Evolutionary conservation across 35 echinoderm and acorn worm genomes (phyloP).

Genomic region (Stichopus chloronotus): DNA sequence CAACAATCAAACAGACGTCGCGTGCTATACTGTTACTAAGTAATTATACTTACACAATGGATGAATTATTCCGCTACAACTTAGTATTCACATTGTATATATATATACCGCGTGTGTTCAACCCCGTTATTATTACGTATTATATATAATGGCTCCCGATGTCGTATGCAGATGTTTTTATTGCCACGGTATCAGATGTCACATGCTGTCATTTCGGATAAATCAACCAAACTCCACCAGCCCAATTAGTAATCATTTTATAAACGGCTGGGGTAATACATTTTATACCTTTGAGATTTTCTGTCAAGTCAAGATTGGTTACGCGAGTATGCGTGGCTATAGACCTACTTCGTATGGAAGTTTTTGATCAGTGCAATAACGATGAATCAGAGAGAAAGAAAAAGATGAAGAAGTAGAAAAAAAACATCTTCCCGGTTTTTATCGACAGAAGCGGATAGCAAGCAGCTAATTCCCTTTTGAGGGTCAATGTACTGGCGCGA

Average conservation of each 20-base stretch:
- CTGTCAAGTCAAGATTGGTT: not conserved
- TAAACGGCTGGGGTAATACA: constrained; percentile 23
- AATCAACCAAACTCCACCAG: not conserved
- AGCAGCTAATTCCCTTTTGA: constrained; percentile 10
- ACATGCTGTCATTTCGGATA: not conserved
- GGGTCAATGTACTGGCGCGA: constrained; percentile 1
- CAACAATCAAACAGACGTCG: not conserved
- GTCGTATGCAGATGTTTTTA: constrained; percentile 11
- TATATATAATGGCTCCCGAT: not conserved
- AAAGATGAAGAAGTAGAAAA: too few species aligned
- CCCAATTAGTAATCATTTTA: constrained; percentile 22
- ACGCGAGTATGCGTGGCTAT: not conserved
- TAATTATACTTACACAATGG: not conserved
- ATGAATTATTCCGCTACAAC: too few species aligned
- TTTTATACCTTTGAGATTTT: not conserved
- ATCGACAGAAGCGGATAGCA: not conserved
- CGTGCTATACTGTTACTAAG: not conserved
- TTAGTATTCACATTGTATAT: too few species aligned
- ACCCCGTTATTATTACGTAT: not conserved
- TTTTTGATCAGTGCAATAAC: too few species aligned
- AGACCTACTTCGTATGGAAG: not conserved
- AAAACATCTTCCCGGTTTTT: too few species aligned
- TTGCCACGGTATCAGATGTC: not conserved
- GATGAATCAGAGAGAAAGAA: too few species aligned
- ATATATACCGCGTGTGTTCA: too few species aligned